Evolutionary conservation across 2,797 vertebrate species (phyloP).

Genomic region (Bradypodion ventrale): DNA sequence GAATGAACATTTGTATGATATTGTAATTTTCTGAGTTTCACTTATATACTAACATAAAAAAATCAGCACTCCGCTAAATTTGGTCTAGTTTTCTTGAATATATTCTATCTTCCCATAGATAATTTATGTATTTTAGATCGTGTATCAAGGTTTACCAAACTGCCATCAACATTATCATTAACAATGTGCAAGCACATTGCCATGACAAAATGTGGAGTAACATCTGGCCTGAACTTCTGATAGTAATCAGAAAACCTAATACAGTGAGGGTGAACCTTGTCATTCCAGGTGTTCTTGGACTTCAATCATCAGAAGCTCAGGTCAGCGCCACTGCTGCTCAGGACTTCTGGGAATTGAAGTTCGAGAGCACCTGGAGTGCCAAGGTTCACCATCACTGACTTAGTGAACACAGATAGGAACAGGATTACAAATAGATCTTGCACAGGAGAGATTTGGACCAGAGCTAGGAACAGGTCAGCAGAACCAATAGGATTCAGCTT

Average conservation of each 20-base stretch:
- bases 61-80: neutral
- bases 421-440: too few species aligned
- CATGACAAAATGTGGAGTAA: too few species aligned
- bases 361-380: too few species aligned
- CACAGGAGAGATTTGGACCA: neutral
- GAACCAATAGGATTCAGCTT: neutral
- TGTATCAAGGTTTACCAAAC: neutral
- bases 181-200: neutral
- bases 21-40: too few species aligned
- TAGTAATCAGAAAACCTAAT: too few species aligned
- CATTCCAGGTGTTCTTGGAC: too few species aligned
- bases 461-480: neutral
- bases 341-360: too few species aligned
- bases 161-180: neutral
- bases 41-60: neutral
- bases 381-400: too few species aligned
- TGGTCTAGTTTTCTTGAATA: neutral
- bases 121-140: neutral
- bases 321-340: too few species aligned
- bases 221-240: neutral
- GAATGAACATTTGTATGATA: too few species aligned
- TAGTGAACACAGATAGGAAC: neutral
- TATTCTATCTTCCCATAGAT: neutral
- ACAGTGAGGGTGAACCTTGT: too few species aligned
- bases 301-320: too few species aligned